Conservation (phyloP, 2,888 invertebrate species). For the Siphonodentalium dalli region DNA sequence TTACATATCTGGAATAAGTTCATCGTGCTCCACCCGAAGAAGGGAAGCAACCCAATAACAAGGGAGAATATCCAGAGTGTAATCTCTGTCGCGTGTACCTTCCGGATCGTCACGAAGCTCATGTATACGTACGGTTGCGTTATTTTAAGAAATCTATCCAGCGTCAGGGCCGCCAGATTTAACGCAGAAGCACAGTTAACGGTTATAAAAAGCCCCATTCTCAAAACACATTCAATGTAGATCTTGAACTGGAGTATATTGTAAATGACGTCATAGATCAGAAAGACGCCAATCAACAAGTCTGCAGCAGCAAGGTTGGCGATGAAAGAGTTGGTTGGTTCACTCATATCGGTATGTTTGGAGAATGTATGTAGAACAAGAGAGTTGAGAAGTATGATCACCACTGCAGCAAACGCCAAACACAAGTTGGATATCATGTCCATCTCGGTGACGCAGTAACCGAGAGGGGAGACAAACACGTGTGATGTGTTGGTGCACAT, state of each 20-base stretch:
- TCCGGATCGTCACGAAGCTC: slow-evolving; percentile 6
- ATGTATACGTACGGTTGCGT: slow-evolving; percentile 16
- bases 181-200: slow-evolving; percentile 21
- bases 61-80: slow-evolving; percentile 14
- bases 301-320: slow-evolving; percentile 23
- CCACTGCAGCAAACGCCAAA: too few relatives aligned
- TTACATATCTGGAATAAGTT: slow-evolving; percentile 19
- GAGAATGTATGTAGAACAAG: too few relatives aligned
- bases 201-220: slow-evolving; percentile 19
- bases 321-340: slow-evolving; percentile 15
- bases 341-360: too few relatives aligned
- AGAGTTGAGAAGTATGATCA: too few relatives aligned
- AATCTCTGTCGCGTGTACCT: neutral
- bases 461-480: too few relatives aligned
- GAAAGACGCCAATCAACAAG: slow-evolving; percentile 17
- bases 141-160: slow-evolving; percentile 25
- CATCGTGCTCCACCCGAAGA: slow-evolving; percentile 26
- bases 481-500: too few relatives aligned
- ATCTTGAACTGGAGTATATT: slow-evolving; percentile 25
- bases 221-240: slow-evolving; percentile 23
- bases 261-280: slow-evolving; percentile 24
- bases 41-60: slow-evolving; percentile 17
- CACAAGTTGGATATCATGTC: too few relatives aligned
- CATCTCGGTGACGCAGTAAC: too few relatives aligned
- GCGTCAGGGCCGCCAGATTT: slow-evolving; percentile 13